A percentile compares a stretch with the other conserved stretches of the same genome.
Evolutionary conservation across 2,888 invertebrate species (phyloP).

Genomic region (Eupithecia vulgata): DNA sequence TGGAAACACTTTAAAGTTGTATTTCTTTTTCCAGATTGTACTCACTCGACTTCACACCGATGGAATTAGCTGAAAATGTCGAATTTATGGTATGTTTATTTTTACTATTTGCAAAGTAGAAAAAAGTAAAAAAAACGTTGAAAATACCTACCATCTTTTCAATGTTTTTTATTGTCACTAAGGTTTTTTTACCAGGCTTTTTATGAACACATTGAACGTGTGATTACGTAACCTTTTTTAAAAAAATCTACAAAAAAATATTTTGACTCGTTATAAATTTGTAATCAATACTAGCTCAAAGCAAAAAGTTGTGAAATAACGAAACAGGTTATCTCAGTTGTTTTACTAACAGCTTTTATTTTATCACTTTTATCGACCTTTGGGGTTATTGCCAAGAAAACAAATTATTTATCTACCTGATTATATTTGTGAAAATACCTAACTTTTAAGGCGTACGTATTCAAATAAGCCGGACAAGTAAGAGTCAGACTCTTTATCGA

Average conservation of each 20-base stretch:
- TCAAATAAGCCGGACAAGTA: not conserved
- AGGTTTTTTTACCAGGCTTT: no score
- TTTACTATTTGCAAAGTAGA: not conserved
- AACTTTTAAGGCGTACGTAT: not conserved
- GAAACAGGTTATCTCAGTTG: slow-evolving; percentile 24
- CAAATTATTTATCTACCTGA: slow-evolving; percentile 16
- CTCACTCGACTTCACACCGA: not conserved
- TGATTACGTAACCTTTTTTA: no score
- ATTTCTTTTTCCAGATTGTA: slow-evolving; percentile 15
- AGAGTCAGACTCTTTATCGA: not conserved
- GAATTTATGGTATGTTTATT: slow-evolving; percentile 17
- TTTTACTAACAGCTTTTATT: slow-evolving; percentile 12
- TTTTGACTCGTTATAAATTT: not conserved
- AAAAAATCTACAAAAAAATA: not conserved
- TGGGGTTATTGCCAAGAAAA: slow-evolving; percentile 23
- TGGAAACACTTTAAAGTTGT: not conserved
- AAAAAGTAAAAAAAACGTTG: no score
- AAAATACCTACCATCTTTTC: no score
- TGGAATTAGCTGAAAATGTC: not conserved
- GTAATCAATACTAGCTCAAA: slow-evolving; percentile 21
- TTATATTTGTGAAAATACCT: not conserved
- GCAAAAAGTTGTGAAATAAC: slow-evolving; percentile 15
- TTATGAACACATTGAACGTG: no score
- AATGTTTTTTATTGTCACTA: no score
- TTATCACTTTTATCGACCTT: slow-evolving; percentile 18